phyloP scores from a whole-genome alignment of 1,140 invertebrate genomes.

The Pomacea maculata region DNA sequence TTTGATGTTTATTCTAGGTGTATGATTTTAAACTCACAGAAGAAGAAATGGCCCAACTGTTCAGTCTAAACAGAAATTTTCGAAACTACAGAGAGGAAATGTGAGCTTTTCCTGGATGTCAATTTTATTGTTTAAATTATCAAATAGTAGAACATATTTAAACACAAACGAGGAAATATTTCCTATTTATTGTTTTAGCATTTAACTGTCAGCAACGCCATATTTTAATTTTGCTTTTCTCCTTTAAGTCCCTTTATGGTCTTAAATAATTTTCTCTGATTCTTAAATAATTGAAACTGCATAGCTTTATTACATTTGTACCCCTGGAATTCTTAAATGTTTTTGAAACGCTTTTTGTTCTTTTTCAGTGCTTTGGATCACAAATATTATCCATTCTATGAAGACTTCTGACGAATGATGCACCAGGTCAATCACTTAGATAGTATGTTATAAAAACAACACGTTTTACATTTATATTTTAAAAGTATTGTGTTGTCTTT shows the following conservation, averaged over 20 bases:
- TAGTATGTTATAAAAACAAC: not conserved
- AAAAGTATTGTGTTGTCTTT: not conserved
- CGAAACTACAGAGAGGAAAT: conserved; percentile 36
- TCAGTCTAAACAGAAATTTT: conserved; percentile 29
- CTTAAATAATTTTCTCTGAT: not conserved
- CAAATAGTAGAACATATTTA: not conserved
- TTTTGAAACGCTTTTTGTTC: conserved; percentile 15
- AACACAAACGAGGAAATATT: not conserved
- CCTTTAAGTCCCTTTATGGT: too few relatives aligned
- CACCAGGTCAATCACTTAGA: too few relatives aligned
- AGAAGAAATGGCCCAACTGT: conserved; percentile 37
- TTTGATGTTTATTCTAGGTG: conserved; percentile 30
- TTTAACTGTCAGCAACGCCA: not conserved
- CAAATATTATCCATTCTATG: conserved; percentile 46
- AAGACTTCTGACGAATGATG: conserved; percentile 27
- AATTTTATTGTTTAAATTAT: not conserved
- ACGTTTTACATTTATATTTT: not conserved
- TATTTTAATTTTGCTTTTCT: not conserved
- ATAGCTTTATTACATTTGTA: not conserved
- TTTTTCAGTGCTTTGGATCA: conserved; percentile 46
- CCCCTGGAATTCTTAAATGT: too few relatives aligned
- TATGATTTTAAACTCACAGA: conserved; percentile 55
- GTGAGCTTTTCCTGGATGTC: conserved; percentile 22
- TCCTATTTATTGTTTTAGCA: not conserved
- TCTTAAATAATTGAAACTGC: not conserved